Evolutionary conservation across 1,140 invertebrate species (phyloP).

Genomic region (Rhyzopertha dominica): DNA sequence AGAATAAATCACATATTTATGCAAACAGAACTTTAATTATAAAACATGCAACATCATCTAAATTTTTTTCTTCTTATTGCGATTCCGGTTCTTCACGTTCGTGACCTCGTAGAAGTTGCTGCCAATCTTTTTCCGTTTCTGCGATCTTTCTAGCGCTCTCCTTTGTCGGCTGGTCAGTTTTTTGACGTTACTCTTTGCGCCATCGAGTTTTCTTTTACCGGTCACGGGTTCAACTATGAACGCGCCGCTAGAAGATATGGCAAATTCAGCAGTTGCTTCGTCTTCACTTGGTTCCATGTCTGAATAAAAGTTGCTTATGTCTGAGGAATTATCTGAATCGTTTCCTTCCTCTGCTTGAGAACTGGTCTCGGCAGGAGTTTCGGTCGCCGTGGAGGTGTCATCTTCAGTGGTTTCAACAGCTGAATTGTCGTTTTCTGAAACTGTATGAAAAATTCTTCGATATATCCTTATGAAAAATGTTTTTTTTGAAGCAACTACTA

Average conservation of each 20-base stretch:
- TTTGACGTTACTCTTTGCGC: constrained; percentile 26
- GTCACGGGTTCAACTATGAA: constrained; percentile 26
- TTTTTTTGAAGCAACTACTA: no score
- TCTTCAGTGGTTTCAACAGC: constrained; percentile 33
- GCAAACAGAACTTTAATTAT: background rate
- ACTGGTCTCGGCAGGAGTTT: constrained; percentile 19
- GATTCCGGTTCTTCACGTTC: constrained; percentile 89
- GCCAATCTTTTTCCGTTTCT: constrained; percentile 81
- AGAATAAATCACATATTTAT: background rate
- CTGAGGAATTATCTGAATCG: constrained; percentile 46
- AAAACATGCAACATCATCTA: no score
- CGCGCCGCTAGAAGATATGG: constrained; percentile 23
- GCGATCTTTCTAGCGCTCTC: constrained; percentile 66
- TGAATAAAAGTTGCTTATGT: constrained; percentile 58
- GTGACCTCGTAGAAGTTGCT: constrained; percentile 89
- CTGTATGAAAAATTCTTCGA: no score
- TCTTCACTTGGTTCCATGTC: constrained; percentile 53
- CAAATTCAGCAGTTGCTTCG: constrained; percentile 23
- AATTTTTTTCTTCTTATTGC: constrained; percentile 53
- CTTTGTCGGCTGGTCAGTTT: constrained; percentile 73
- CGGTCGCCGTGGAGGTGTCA: constrained; percentile 32
- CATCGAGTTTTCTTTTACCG: constrained; percentile 7
- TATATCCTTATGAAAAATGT: no score
- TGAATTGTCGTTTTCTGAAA: constrained; percentile 30
- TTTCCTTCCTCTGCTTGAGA: constrained; percentile 34